Evolutionary conservation across 2,113 vertebrate species (phyloP), one percentile per base, ranked within the genome.

Genomic region (Ictalurus punctatus): DNA sequence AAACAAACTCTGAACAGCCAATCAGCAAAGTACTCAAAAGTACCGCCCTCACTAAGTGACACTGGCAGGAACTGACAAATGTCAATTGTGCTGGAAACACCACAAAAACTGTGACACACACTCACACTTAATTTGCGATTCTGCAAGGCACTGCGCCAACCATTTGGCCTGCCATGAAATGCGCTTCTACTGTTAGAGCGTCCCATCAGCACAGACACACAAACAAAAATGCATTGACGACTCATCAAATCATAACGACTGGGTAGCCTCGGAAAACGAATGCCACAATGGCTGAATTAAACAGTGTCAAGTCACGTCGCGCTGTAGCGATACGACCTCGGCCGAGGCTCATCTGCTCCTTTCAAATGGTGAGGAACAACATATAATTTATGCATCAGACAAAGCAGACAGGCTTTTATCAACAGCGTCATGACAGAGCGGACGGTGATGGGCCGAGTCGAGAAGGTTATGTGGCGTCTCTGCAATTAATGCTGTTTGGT

Each of bases 401-500:
- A 54, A 54, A 69, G 86, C 65, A 78, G 82, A 84, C 81, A 84
- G 54, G 40, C 80, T 88, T 88, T 88, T 61, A 88, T 84, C 87
- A 84, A 83, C 71, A 54, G 30, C 21, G 37, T 48, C 56, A 34
- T 30, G 87, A 25, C 65, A 84, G 58, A 14, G 14, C 21, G 34
- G 69, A 67, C 12, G 17, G 10, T 81, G 86, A 81, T 67, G 76
- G 63, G 86, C 4, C 25, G 10, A 61, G 87, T n/a, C 12, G 30
- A 40, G 71, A 59, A 65, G 82, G 82, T 84, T 65, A 88, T 54
- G 30, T 9, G 16, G 13, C 59, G 37, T 65, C 82, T 78, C 58
- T 59, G 59, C 82, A 88, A 85, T 89, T 85, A 89, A 61, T 65
- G 56, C 37, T 52, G 44, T 34, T 79, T 76, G 71, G 69, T 89